These are phyloP conservation scores for Balearica regulorum DNA, from an alignment of 2,797 vertebrate genomes.

Conservation along the genomic window DNA sequence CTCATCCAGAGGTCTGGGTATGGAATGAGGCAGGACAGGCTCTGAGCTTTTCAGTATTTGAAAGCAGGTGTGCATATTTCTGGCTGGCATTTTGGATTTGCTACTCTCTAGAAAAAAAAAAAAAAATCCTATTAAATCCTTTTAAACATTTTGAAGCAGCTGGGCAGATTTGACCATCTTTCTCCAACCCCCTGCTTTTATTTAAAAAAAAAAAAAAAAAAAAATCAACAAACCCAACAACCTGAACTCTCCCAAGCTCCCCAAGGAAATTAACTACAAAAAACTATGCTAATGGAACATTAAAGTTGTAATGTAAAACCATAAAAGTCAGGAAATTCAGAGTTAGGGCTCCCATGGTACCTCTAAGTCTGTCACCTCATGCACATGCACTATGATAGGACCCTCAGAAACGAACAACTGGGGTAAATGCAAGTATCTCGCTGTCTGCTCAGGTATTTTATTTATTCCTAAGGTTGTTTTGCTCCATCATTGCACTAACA, in stretches of 20 bases:
- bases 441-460: neutral
- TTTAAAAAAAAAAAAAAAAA: neutral
- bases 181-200: neutral
- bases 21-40: neutral
- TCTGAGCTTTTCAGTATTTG: neutral
- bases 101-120: neutral
- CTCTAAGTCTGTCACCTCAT: constrained; percentile 40
- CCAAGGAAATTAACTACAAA: constrained; percentile 62
- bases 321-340: constrained; percentile 63
- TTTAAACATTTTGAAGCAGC: neutral
- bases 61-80: constrained; percentile 6
- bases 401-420: neutral
- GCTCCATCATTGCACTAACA: accelerated
- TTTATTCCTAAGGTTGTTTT: neutral
- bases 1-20: neutral
- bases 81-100: constrained; percentile 10
- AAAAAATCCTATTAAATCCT: neutral
- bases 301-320: constrained; percentile 54
- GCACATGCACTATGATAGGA: neutral
- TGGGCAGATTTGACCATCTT: neutral
- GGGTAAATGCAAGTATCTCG: neutral
- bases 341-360: constrained; percentile 48
- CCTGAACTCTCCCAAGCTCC: constrained; percentile 3
- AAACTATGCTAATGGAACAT: constrained; percentile 52
- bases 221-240: neutral